A percentile compares a stretch with the other conserved stretches of the same genome.
Evolutionary conservation across 2,888 invertebrate genomes (phyloP).

Genomic region (Gonocerus acuteangulatus): DNA sequence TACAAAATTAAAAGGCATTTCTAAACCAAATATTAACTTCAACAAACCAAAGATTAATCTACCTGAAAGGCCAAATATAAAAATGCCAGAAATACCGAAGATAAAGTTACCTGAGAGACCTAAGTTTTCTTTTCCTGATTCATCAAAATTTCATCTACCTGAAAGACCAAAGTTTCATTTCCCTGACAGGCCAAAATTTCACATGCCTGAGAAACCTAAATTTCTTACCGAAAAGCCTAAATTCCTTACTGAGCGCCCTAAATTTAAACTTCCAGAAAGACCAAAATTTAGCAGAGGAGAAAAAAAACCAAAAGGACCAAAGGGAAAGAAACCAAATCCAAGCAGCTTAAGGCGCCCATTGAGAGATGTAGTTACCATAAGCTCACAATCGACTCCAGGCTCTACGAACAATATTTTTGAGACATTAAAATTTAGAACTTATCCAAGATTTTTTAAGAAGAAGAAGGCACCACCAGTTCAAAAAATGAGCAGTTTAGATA

Average conservation of each 20-base stretch:
- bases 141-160: constrained; percentile 47
- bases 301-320: constrained; percentile 25
- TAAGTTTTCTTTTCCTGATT: constrained; percentile 49
- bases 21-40: constrained; percentile 52
- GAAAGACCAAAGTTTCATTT: constrained; percentile 45
- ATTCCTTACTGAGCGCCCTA: constrained; percentile 38
- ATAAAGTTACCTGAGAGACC: constrained; percentile 40
- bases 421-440: constrained; percentile 63
- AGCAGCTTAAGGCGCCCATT: constrained; percentile 36
- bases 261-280: constrained; percentile 51
- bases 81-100: constrained; percentile 46
- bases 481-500: constrained; percentile 40
- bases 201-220: constrained; percentile 27
- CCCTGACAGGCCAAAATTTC: constrained; percentile 47
- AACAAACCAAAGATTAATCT: constrained; percentile 54
- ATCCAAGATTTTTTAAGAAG: constrained; percentile 58
- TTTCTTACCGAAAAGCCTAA: constrained; percentile 28
- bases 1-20: constrained; percentile 56
- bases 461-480: constrained; percentile 45
- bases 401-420: constrained; percentile 56
- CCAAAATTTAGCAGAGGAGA: constrained; percentile 53
- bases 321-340: constrained; percentile 40
- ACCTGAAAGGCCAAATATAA: constrained; percentile 51
- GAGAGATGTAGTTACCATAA: constrained; percentile 44
- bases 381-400: constrained; percentile 39